Conservation (phyloP, 2,113 vertebrate species). For the Blennius ocellaris region DNA sequence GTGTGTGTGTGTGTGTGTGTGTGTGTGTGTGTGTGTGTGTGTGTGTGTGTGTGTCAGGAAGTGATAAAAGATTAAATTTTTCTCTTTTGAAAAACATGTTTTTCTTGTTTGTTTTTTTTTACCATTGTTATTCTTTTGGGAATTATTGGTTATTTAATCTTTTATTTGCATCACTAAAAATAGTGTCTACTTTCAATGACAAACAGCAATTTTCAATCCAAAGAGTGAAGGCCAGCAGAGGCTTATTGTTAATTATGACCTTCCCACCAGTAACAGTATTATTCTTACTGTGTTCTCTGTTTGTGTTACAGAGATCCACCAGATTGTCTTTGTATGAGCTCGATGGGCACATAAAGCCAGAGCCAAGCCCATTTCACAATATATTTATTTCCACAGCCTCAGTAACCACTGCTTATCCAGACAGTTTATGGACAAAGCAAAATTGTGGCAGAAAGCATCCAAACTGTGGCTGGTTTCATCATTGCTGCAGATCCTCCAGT, state of each 20-base stretch:
- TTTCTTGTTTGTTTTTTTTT: conserved; percentile 19
- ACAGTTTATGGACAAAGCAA: conserved; percentile 63
- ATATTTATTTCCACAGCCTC: conserved; percentile 50
- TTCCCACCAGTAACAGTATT: conserved; percentile 64
- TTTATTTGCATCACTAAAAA: conserved; percentile 33
- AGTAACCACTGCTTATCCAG: conserved; percentile 39
- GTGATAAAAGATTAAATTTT: conserved; percentile 53
- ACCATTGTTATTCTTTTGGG: background rate
- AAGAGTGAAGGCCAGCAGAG: background rate
- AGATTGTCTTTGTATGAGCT: background rate
- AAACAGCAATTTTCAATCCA: conserved; percentile 6
- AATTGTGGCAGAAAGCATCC: conserved; percentile 38
- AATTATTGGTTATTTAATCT: conserved; percentile 22
- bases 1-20: conserved; percentile 5
- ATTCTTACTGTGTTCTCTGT: conserved; percentile 52
- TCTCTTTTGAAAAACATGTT: conserved; percentile 45
- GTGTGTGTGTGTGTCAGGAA: conserved; percentile 14
- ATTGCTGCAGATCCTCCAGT: conserved; percentile 7
- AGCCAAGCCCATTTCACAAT: conserved; percentile 36
- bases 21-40: conserved; percentile 18
- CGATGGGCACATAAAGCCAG: conserved; percentile 32
- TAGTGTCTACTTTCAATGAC: conserved; percentile 6
- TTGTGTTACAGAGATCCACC: conserved; percentile 49
- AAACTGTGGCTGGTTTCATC: conserved; percentile 40
- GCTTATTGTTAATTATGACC: conserved; percentile 33